Conservation (phyloP, 2,113 vertebrate genomes). For the Elanus axillaris region DNA sequence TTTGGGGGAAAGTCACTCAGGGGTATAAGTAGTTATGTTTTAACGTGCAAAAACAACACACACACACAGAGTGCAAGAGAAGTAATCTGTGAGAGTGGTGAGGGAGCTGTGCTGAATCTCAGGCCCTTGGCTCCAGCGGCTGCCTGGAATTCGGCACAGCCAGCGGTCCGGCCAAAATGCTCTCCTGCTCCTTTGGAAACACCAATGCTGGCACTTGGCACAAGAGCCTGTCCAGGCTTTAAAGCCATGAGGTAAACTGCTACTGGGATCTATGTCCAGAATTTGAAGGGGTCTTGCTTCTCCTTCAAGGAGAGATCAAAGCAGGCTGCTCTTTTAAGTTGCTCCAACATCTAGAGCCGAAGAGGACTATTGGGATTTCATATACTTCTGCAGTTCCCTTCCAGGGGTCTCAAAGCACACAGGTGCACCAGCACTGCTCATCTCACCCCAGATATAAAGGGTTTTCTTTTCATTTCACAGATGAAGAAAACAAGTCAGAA, state of each 20-base stretch:
- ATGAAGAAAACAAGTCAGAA: neutral
- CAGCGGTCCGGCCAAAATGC: neutral
- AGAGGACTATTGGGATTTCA: neutral
- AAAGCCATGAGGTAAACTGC: neutral
- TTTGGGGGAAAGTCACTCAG: conserved; percentile 58
- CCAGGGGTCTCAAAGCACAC: neutral
- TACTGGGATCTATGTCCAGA: neutral
- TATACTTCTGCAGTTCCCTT: neutral
- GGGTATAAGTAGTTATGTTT: conserved; percentile 25
- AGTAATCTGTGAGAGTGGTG: neutral
- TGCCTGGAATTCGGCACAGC: neutral
- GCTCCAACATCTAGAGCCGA: neutral
- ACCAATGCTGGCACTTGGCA: neutral
- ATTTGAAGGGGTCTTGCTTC: neutral
- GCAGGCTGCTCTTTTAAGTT: neutral
- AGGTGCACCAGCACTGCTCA: neutral
- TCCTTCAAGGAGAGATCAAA: neutral
- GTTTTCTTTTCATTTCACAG: neutral
- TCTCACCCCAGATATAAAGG: neutral
- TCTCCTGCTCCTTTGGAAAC: neutral
- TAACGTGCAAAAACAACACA: conserved; percentile 24
- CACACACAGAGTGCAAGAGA: neutral
- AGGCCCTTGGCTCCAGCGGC: neutral
- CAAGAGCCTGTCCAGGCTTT: neutral
- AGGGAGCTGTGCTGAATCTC: neutral